These are phyloP conservation scores for Eutrigla gurnardus DNA, from an alignment of 2,797 vertebrate species.

Conservation along the genomic window DNA sequence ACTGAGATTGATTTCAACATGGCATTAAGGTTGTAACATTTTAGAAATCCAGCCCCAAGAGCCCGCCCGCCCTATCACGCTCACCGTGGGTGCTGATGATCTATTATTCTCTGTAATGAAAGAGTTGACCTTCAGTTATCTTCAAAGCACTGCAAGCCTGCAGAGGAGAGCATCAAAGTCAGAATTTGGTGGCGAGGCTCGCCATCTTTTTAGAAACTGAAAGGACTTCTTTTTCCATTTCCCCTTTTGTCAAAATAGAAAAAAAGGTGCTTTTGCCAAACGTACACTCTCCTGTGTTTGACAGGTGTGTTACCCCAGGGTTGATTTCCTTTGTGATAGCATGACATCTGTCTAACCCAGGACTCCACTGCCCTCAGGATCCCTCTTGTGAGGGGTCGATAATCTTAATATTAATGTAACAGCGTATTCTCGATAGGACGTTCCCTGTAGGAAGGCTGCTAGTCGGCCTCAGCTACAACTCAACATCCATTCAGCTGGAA, in stretches of 20 bases:
- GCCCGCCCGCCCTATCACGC: constrained; percentile 12
- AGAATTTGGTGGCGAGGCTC: constrained; percentile 42
- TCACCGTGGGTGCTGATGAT: constrained; percentile 53
- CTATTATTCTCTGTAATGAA: constrained; percentile 76
- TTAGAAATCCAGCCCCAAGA: constrained; percentile 57
- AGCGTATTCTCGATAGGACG: neutral
- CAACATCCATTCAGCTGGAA: neutral
- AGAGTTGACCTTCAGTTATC: constrained; percentile 73
- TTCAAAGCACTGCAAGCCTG: constrained; percentile 46
- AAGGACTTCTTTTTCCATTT: constrained; percentile 9
- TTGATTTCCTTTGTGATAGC: constrained; percentile 22
- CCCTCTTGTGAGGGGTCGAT: neutral
- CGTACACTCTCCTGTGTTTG: constrained; percentile 1
- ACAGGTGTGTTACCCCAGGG: neutral
- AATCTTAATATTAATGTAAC: constrained; percentile 7
- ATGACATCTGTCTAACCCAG: neutral
- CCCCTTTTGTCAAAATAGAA: constrained; percentile 19
- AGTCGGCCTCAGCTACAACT: constrained; percentile 8
- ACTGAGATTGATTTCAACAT: constrained; percentile 60
- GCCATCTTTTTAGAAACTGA: constrained; percentile 44
- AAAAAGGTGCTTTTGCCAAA: neutral
- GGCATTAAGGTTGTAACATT: constrained; percentile 58
- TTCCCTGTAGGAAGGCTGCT: neutral
- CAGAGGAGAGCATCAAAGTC: constrained; percentile 53
- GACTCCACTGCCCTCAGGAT: constrained; percentile 2